Evolutionary conservation across 2,888 invertebrate genomes (phyloP).

Genomic region (Nomada fucata): DNA sequence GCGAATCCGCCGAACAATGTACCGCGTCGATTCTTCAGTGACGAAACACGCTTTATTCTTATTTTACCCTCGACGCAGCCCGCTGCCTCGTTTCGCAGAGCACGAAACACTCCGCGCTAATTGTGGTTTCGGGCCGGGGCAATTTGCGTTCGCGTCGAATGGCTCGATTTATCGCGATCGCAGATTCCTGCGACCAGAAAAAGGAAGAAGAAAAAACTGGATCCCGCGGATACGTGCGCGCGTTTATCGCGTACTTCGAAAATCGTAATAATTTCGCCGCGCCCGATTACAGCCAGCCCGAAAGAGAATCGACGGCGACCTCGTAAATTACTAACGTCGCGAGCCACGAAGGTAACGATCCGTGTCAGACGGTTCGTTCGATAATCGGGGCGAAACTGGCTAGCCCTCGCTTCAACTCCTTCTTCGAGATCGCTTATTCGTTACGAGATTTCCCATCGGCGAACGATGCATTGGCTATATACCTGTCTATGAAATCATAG

Average conservation of each 20-base stretch:
- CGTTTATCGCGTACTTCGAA: background rate
- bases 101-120: conserved; percentile 25
- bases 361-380: conserved; percentile 58
- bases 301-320: conserved; percentile 33
- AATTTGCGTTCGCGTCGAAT: conserved; percentile 26
- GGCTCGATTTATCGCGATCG: conserved; percentile 26
- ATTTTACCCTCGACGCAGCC: background rate
- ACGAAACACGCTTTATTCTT: background rate
- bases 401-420: background rate
- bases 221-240: no score
- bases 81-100: conserved; percentile 4
- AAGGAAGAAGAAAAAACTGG: no score
- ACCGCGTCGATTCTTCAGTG: background rate
- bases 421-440: conserved; percentile 21
- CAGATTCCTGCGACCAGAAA: conserved; percentile 21
- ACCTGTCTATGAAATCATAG: conserved; percentile 5
- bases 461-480: background rate
- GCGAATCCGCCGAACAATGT: no score
- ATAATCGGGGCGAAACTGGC: conserved; percentile 57
- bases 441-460: background rate
- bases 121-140: conserved; percentile 37
- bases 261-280: conserved; percentile 43
- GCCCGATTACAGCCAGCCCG: conserved; percentile 19
- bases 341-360: conserved; percentile 67
- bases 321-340: conserved; percentile 62